Conservation (phyloP, 2,888 invertebrate genomes). For the Sympetrum striolatum region DNA sequence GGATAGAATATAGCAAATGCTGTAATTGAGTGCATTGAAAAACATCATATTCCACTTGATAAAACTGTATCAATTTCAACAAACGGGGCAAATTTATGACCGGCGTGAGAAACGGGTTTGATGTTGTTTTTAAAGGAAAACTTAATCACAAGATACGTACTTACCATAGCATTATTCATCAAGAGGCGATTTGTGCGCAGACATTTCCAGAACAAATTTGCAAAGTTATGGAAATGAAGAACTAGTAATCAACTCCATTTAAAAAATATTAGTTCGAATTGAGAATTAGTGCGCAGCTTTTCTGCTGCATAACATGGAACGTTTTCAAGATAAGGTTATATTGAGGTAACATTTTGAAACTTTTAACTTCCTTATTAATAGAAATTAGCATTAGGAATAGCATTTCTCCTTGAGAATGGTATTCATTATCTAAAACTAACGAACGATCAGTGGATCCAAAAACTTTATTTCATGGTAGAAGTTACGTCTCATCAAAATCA, state of each 20-base stretch:
- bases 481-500: slow-evolving; percentile 49
- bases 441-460: slow-evolving; percentile 49
- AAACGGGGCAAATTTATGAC: slow-evolving; percentile 51
- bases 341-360: slow-evolving; percentile 50
- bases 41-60: background rate
- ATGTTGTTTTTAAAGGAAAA: slow-evolving; percentile 51
- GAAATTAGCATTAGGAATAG: slow-evolving; percentile 45
- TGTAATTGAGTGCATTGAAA: background rate
- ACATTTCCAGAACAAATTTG: slow-evolving; percentile 53
- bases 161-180: slow-evolving; percentile 54
- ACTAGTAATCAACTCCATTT: slow-evolving; percentile 51
- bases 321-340: slow-evolving; percentile 51
- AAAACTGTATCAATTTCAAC: slow-evolving; percentile 47
- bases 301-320: slow-evolving; percentile 50
- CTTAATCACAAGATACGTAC: slow-evolving; percentile 50
- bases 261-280: slow-evolving; percentile 49
- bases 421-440: slow-evolving; percentile 38
- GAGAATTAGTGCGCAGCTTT: slow-evolving; percentile 50
- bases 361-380: slow-evolving; percentile 50
- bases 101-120: slow-evolving; percentile 49
- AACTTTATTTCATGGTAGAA: slow-evolving; percentile 51
- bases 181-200: slow-evolving; percentile 53
- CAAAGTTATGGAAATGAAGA: slow-evolving; percentile 50
- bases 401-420: slow-evolving; percentile 46
- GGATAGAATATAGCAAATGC: background rate